Evolutionary conservation across 2,113 vertebrate species (phyloP).

Genomic region (Oryzias curvinotus): DNA sequence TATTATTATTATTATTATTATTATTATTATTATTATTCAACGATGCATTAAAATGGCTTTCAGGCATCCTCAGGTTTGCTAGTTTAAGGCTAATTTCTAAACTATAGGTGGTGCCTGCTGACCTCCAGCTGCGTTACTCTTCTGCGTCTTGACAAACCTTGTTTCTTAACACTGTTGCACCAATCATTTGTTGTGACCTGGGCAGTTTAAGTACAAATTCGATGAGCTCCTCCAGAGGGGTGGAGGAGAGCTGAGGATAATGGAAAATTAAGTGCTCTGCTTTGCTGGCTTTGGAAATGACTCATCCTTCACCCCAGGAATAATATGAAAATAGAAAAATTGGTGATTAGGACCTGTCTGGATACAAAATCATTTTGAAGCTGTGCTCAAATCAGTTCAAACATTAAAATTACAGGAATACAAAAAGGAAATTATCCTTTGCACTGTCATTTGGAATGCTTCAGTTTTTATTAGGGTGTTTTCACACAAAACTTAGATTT

Average conservation of each 20-base stretch:
- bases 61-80: not conserved
- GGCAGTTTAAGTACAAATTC: slow-evolving; percentile 28
- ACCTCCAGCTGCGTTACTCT: not conserved
- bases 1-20: no score
- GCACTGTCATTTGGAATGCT: no score
- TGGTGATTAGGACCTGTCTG: not conserved
- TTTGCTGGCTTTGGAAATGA: slow-evolving; percentile 30
- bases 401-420: not conserved
- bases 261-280: slow-evolving; percentile 35
- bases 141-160: not conserved
- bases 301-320: slow-evolving; percentile 6
- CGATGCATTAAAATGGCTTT: no score
- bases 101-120: not conserved
- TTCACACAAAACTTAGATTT: no score
- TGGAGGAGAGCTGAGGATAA: slow-evolving; percentile 21
- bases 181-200: slow-evolving; percentile 20
- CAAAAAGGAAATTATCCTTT: not conserved
- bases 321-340: not conserved
- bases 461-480: no score
- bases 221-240: slow-evolving; percentile 9
- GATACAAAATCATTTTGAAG: not conserved
- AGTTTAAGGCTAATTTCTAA: not conserved
- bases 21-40: no score
- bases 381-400: not conserved
- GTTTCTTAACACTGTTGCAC: slow-evolving; percentile 1